Percentiles rank a stretch among this genome's conserved stretches.
phyloP scores from a whole-genome alignment of 2,888 invertebrate species.

The Ochlodes sylvanus region DNA sequence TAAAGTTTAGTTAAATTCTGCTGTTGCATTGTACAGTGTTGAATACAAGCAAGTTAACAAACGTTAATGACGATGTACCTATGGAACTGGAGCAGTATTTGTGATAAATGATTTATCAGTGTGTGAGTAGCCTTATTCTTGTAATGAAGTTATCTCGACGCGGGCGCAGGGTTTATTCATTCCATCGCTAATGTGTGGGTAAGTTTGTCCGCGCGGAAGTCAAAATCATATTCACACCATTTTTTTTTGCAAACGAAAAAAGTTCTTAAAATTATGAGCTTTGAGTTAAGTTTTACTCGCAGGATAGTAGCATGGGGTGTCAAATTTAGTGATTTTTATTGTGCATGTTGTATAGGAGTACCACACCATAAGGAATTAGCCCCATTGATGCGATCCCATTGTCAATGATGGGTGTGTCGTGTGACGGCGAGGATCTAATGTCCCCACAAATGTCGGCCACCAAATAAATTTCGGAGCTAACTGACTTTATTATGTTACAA shows the following conservation, averaged over 20 bases:
- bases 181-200: conserved; percentile 77
- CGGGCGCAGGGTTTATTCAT: conserved; percentile 60
- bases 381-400: conserved; percentile 72
- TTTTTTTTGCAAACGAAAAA: background rate
- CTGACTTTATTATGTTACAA: conserved; percentile 39
- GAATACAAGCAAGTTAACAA: too few relatives aligned
- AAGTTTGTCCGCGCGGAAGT: conserved; percentile 70
- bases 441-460: conserved; percentile 44
- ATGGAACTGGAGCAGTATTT: too few relatives aligned
- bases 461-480: conserved; percentile 35
- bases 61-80: too few relatives aligned
- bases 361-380: conserved; percentile 81
- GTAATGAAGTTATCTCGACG: conserved; percentile 66
- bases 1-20: too few relatives aligned
- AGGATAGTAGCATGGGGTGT: conserved; percentile 48
- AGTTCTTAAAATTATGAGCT: background rate
- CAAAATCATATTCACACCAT: conserved; percentile 56
- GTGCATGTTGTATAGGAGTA: conserved; percentile 62
- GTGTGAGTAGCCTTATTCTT: conserved; percentile 39
- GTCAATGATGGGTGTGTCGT: conserved; percentile 56
- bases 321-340: conserved; percentile 57
- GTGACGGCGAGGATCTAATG: conserved; percentile 53
- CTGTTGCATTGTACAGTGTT: too few relatives aligned
- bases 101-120: conserved; percentile 20
- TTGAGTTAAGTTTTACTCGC: conserved; percentile 6